Conservation (phyloP, 2,888 invertebrate species). For the Teleiodes luculella region DNA sequence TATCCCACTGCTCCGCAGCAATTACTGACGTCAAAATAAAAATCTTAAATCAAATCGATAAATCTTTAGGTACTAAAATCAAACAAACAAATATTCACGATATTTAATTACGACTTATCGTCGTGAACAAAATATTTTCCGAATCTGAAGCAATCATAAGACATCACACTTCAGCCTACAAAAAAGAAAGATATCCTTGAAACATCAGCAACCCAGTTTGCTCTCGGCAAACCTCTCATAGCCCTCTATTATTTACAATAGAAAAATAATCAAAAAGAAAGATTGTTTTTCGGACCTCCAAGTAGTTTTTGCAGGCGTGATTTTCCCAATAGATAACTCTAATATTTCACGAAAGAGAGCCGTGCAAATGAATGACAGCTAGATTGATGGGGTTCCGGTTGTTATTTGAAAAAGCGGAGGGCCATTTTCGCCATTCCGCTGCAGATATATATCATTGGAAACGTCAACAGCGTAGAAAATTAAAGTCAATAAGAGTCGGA, state of each 20-base stretch:
- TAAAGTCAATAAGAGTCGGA: constrained; percentile 71
- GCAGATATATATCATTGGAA: constrained; percentile 71
- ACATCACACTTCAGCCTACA: constrained; percentile 43
- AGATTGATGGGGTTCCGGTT: constrained; percentile 70
- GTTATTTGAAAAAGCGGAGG: constrained; percentile 77
- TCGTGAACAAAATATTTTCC: too few relatives aligned
- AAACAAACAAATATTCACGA: too few relatives aligned
- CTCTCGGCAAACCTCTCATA: constrained; percentile 51
- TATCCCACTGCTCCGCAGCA: too few relatives aligned
- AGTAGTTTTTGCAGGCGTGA: constrained; percentile 69
- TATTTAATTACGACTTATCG: too few relatives aligned
- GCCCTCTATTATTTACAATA: constrained; percentile 69
- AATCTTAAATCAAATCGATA: too few relatives aligned
- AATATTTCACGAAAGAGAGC: constrained; percentile 67
- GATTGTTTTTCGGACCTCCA: constrained; percentile 52
- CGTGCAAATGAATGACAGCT: constrained; percentile 69
- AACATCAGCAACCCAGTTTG: constrained; percentile 41
- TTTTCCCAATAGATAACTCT: constrained; percentile 66
- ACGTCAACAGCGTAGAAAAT: constrained; percentile 76
- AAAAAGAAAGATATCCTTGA: not conserved
- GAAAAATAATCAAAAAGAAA: constrained; percentile 72
- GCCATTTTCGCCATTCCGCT: constrained; percentile 64
- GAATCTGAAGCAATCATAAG: constrained; percentile 34
- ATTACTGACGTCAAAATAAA: too few relatives aligned
- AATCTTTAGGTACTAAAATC: too few relatives aligned